Conservation (phyloP, 2,113 vertebrate species). For the Helogale parvula region DNA sequence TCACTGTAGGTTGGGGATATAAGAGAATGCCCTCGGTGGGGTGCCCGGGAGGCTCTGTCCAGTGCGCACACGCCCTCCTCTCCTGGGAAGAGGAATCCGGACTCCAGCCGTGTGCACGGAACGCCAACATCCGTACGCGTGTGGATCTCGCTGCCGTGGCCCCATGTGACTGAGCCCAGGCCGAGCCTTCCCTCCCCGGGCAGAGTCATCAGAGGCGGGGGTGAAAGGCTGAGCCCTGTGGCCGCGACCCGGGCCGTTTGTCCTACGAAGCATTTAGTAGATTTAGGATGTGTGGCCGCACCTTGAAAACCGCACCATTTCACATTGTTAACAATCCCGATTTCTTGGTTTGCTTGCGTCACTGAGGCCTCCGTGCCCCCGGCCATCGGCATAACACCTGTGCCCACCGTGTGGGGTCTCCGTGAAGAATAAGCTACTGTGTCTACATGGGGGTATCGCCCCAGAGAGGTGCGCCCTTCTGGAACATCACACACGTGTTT, state of each 20-base stretch:
- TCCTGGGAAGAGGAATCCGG: not conserved
- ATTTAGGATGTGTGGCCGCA: not conserved
- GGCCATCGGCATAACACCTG: not conserved
- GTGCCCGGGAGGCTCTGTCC: not conserved
- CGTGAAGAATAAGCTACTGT: not conserved
- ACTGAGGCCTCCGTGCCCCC: not conserved
- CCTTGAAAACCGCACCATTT: not conserved
- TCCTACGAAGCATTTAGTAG: not conserved
- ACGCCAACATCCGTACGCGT: not conserved
- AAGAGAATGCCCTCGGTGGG: too few species aligned
- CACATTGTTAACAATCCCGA: not conserved
- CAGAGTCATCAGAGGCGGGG: not conserved
- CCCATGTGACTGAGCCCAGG: accelerated
- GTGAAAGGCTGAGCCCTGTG: not conserved
- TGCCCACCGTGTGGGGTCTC: not conserved
- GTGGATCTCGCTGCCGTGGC: too few species aligned
- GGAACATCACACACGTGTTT: not conserved
- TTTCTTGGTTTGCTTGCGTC: not conserved
- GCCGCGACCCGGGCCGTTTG: not conserved
- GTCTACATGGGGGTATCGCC: not conserved
- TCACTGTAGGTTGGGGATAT: too few species aligned
- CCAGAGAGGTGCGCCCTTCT: not conserved
- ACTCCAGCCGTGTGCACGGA: not conserved
- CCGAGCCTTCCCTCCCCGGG: not conserved
- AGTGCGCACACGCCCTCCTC: not conserved